Percentiles rank a stretch among this genome's conserved stretches.
Conservation (phyloP, 1,140 invertebrate species). For the Aethina tumida region DNA sequence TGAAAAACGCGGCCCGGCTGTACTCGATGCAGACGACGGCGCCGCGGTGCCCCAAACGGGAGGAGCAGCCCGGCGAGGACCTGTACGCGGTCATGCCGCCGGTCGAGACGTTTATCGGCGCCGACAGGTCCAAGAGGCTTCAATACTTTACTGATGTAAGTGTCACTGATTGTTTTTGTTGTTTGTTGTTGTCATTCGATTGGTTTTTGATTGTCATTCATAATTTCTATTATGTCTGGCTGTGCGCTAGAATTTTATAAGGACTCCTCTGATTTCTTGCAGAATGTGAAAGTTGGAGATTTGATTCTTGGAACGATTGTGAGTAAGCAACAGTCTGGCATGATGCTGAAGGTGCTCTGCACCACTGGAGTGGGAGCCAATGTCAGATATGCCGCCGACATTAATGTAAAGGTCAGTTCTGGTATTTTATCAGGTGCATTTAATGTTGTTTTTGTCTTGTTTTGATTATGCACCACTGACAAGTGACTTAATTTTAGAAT, state of each 20-base stretch:
- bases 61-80: conserved; percentile 44
- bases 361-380: conserved; percentile 56
- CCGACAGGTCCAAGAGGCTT: conserved; percentile 59
- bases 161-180: conserved; percentile 12
- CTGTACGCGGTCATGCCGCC: conserved; percentile 76
- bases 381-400: conserved; percentile 68
- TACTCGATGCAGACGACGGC: conserved; percentile 41
- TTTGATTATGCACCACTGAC: too few relatives aligned
- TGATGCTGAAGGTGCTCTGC: conserved; percentile 74
- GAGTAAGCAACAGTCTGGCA: conserved; percentile 57
- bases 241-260: not conserved
- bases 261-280: conserved; percentile 14
- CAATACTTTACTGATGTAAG: conserved; percentile 72
- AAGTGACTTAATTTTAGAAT: too few relatives aligned
- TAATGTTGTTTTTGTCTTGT: too few relatives aligned
- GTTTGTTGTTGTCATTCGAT: conserved; percentile 4
- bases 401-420: conserved; percentile 67
- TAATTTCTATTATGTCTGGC: conserved; percentile 5
- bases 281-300: conserved; percentile 74
- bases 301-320: conserved; percentile 73
- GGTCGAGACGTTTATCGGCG: conserved; percentile 67
- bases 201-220: conserved; percentile 4
- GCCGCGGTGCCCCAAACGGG: conserved; percentile 26
- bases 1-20: conserved; percentile 60
- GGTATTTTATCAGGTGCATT: too few relatives aligned